phyloP scores from a whole-genome alignment of 2,797 vertebrate genomes.

The Emys orbicularis region DNA sequence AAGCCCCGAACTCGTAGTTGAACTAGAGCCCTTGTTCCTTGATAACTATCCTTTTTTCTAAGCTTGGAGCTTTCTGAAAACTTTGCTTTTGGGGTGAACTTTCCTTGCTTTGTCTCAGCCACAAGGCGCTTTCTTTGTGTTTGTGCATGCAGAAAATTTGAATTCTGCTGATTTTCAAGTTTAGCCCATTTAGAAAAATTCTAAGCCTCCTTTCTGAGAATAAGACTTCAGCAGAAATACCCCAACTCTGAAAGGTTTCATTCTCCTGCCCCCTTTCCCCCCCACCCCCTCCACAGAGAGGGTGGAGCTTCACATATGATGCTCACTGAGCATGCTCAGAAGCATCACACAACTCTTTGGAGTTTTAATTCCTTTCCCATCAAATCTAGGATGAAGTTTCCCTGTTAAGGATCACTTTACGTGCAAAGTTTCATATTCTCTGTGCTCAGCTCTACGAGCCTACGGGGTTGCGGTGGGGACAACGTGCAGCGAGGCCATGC shows the following conservation, averaged over 20 bases:
- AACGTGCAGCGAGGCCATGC: background rate
- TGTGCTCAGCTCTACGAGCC: background rate
- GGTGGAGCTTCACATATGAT: background rate
- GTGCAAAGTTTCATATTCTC: background rate
- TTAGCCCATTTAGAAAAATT: slow-evolving; percentile 46
- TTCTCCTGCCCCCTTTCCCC: background rate
- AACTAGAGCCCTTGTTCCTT: slow-evolving; percentile 7
- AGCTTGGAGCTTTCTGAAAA: slow-evolving; percentile 5
- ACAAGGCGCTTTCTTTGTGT: background rate
- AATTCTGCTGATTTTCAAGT: slow-evolving; percentile 23
- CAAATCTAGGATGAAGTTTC: background rate
- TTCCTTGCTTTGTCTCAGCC: background rate
- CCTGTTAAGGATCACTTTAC: background rate
- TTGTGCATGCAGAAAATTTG: background rate
- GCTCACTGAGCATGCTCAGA: background rate
- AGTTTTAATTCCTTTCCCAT: background rate
- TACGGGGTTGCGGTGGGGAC: background rate
- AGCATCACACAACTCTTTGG: background rate
- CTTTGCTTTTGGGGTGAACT: slow-evolving; percentile 50
- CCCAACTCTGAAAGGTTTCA: slow-evolving; percentile 50
- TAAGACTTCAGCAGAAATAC: slow-evolving; percentile 35
- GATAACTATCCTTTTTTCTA: slow-evolving; percentile 19
- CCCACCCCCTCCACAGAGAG: background rate
- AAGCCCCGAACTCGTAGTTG: background rate
- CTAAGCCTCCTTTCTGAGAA: slow-evolving; percentile 28